Percentiles rank a stretch among this genome's conserved stretches.
Evolutionary conservation across 2,113 vertebrate species (phyloP).

Genomic region (Leptosomus discolor): DNA sequence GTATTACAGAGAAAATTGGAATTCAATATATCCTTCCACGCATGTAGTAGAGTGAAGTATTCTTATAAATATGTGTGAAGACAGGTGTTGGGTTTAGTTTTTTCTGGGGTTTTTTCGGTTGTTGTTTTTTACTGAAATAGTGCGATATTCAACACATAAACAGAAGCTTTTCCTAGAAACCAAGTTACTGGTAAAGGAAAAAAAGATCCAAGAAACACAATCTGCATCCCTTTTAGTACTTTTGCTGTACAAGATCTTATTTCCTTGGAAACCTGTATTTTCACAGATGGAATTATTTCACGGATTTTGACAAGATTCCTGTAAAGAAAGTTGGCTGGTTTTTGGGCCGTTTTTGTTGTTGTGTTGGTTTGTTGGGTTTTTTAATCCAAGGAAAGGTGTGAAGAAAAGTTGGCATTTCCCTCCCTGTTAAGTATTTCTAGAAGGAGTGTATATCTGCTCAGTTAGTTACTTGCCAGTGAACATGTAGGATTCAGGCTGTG

Average conservation of each 20-base stretch:
- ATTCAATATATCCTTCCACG: neutral
- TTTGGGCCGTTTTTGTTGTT: neutral
- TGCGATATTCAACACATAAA: neutral
- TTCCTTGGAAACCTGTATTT: neutral
- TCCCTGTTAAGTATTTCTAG: neutral
- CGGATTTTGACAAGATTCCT: neutral
- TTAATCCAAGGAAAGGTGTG: neutral
- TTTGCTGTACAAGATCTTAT: neutral
- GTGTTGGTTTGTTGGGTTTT: neutral
- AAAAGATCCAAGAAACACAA: neutral
- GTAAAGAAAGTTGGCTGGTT: neutral
- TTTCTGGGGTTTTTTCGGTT: accelerated
- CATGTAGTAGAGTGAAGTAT: neutral
- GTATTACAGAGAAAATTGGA: neutral
- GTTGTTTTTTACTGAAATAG: neutral
- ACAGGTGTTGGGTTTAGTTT: accelerated
- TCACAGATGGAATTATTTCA: neutral
- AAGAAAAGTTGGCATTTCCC: neutral
- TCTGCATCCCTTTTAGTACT: neutral
- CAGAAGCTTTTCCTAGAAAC: neutral
- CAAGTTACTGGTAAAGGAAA: neutral
- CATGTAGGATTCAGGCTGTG: accelerated
- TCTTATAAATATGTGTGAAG: neutral
- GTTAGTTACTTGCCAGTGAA: neutral
- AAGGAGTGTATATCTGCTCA: neutral